phyloP scores from a whole-genome alignment of 2,888 invertebrate genomes.

The Venusia cambrica region DNA sequence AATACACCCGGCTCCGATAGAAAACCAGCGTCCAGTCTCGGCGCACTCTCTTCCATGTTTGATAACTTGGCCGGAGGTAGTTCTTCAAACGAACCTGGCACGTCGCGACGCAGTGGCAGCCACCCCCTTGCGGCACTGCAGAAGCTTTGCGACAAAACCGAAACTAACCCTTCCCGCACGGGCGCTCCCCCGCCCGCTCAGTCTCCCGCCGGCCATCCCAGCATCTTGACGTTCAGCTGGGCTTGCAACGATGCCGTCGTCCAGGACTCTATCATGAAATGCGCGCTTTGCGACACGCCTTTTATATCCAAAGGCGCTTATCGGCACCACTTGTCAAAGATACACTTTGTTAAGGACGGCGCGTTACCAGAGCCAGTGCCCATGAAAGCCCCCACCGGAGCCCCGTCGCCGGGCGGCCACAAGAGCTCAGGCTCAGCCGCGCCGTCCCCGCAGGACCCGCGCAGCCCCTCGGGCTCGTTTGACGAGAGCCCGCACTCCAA shows the following conservation, averaged over 20 bases:
- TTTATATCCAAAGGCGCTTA: slow-evolving; percentile 98
- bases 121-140: slow-evolving; percentile 97
- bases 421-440: slow-evolving; percentile 66
- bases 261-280: slow-evolving; percentile 95
- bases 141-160: slow-evolving; percentile 97
- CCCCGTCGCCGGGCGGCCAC: slow-evolving; percentile 67
- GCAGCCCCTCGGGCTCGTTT: slow-evolving; percentile 83
- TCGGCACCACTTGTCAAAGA: slow-evolving; percentile 96
- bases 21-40: slow-evolving; percentile 85
- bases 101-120: slow-evolving; percentile 86
- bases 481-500: slow-evolving; percentile 98
- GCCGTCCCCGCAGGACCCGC: slow-evolving; percentile 78
- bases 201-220: slow-evolving; percentile 87
- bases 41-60: slow-evolving; percentile 94
- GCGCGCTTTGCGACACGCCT: slow-evolving; percentile 96
- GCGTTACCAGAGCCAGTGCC: slow-evolving; percentile 88
- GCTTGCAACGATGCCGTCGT: slow-evolving; percentile 96
- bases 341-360: slow-evolving; percentile 97
- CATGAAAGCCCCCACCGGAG: slow-evolving; percentile 77
- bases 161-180: slow-evolving; percentile 85
- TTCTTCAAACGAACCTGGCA: slow-evolving; percentile 69
- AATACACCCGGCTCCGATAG: slow-evolving; percentile 85
- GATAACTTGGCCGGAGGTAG: slow-evolving; percentile 87
- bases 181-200: slow-evolving; percentile 73
- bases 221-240: slow-evolving; percentile 95